Conservation (phyloP, 2,797 vertebrate genomes). For the Apodemus agrarius region DNA sequence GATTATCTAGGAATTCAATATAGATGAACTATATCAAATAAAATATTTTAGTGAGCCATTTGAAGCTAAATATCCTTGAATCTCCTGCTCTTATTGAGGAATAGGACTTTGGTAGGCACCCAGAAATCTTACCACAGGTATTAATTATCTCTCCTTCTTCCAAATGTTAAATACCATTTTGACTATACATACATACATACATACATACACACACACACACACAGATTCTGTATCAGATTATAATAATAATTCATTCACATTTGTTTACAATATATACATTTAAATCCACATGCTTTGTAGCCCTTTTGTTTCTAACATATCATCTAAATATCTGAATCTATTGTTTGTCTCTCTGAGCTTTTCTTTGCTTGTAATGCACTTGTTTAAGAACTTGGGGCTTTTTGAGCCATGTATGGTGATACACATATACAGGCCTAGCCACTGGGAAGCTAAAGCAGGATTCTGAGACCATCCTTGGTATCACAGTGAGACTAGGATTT, state of each 20-base stretch:
- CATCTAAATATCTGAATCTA: not conserved
- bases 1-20: too few species aligned
- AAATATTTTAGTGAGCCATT: not conserved
- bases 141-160: not conserved
- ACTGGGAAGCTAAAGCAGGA: not conserved
- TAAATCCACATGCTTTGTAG: not conserved
- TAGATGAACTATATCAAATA: too few species aligned
- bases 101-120: not conserved
- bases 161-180: not conserved
- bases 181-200: not conserved
- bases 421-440: not conserved
- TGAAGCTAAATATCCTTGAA: not conserved
- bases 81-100: not conserved
- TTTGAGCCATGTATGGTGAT: not conserved
- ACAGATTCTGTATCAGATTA: not conserved
- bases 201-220: too few species aligned
- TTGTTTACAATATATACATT: not conserved
- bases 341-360: not conserved
- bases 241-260: not conserved
- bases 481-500: not conserved
- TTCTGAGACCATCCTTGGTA: not conserved
- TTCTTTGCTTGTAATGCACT: not conserved
- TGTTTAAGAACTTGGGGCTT: not conserved
- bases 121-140: not conserved
- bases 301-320: not conserved